These are phyloP conservation scores for Hypolimnas misippus DNA, from an alignment of 2,888 invertebrate genomes.

Conservation along the genomic window DNA sequence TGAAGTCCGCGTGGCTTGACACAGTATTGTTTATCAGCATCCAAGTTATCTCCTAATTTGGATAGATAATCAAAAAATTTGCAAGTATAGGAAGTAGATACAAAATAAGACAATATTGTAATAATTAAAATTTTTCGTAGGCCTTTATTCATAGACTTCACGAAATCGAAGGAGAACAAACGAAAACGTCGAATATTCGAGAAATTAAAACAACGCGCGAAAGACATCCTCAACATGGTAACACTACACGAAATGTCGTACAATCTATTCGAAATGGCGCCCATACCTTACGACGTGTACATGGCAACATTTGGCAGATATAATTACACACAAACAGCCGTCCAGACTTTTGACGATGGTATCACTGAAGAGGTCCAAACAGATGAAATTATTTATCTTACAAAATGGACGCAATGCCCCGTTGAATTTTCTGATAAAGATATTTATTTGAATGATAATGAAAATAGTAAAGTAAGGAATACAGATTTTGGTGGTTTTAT, in stretches of 20 bases:
- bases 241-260: slow-evolving; percentile 76
- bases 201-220: slow-evolving; percentile 63
- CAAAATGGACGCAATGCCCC: slow-evolving; percentile 77
- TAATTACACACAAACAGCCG: slow-evolving; percentile 69
- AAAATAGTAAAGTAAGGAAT: slow-evolving; percentile 43
- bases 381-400: slow-evolving; percentile 57
- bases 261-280: slow-evolving; percentile 75
- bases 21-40: too few relatives aligned
- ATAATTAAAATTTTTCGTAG: slow-evolving; percentile 54
- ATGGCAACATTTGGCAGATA: slow-evolving; percentile 74
- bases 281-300: slow-evolving; percentile 75
- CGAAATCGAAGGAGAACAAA: slow-evolving; percentile 67
- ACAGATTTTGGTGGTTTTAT: slow-evolving; percentile 56
- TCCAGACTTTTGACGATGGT: slow-evolving; percentile 77
- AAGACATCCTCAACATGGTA: slow-evolving; percentile 72
- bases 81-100: too few relatives aligned
- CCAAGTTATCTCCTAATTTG: too few relatives aligned
- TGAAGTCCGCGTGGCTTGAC: too few relatives aligned
- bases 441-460: slow-evolving; percentile 50
- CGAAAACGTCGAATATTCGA: slow-evolving; percentile 60
- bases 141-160: slow-evolving; percentile 70
- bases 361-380: slow-evolving; percentile 70
- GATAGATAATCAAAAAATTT: too few relatives aligned
- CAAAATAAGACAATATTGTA: neutral
- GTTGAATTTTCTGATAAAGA: slow-evolving; percentile 67